These are phyloP conservation scores for Bombyx mori DNA, from an alignment of 1,140 invertebrate species.

Conservation along the genomic window ASM3026992v2 NC_085125.1:5755001-5755500, in stretches of 20 bases:
- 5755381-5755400: conserved; percentile 16
- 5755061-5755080: too few species aligned
- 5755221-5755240: neutral
- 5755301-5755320: conserved; percentile 55
- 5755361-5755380: conserved; percentile 49
- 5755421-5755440: neutral
- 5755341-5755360: conserved; percentile 43
- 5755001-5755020: too few species aligned
- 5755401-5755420: conserved; percentile 6
- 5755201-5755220: too few species aligned
- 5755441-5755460: too few species aligned
- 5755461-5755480: neutral
- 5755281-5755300: conserved; percentile 31
- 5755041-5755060: too few species aligned
- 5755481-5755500: neutral
- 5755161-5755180: too few species aligned
- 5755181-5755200: too few species aligned
- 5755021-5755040: too few species aligned
- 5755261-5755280: conserved; percentile 23
- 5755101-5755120: too few species aligned
- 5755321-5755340: conserved; percentile 40
- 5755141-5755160: too few species aligned
- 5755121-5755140: too few species aligned
- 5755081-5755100: too few species aligned
- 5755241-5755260: neutral